phyloP scores from a whole-genome alignment of 2,888 invertebrate species.

The Disparrhopalites patrizii region DNA sequence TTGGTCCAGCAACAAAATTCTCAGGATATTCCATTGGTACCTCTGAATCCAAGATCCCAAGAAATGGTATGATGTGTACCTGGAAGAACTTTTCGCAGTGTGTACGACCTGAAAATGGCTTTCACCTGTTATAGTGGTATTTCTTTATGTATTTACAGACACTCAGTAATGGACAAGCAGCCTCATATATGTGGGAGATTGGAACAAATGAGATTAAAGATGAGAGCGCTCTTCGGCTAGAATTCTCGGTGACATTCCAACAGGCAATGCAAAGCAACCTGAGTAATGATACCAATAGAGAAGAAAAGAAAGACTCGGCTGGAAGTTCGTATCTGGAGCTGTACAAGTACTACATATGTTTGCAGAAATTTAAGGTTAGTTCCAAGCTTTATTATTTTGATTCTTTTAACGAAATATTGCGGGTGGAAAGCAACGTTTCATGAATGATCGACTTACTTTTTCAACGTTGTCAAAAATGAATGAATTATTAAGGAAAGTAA shows the following conservation, averaged over 20 bases:
- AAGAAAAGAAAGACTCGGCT: not conserved
- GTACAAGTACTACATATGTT: constrained; percentile 45
- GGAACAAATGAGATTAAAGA: constrained; percentile 53
- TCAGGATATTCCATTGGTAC: constrained; percentile 54
- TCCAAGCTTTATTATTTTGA: too few species aligned
- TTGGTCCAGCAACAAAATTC: constrained; percentile 41
- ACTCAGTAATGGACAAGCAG: constrained; percentile 69
- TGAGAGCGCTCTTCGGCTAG: constrained; percentile 50
- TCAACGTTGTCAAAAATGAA: too few species aligned
- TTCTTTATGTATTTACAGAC: constrained; percentile 53
- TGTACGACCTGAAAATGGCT: too few species aligned
- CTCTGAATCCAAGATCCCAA: constrained; percentile 63
- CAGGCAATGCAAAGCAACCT: not conserved
- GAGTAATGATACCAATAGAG: not conserved
- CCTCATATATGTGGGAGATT: constrained; percentile 80
- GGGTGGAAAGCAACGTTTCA: not conserved
- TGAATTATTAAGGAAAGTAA: too few species aligned
- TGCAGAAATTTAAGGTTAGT: constrained; percentile 45
- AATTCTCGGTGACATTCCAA: constrained; percentile 43
- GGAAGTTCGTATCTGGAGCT: constrained; percentile 29
- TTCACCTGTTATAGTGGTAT: too few species aligned
- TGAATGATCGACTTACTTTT: too few species aligned
- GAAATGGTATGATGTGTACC: constrained; percentile 48
- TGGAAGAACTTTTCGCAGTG: too few species aligned
- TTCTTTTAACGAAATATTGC: constrained; percentile 4